These are phyloP conservation scores for Nematolebias whitei DNA, from an alignment of 2,113 vertebrate genomes.

Conservation along the genomic window DNA sequence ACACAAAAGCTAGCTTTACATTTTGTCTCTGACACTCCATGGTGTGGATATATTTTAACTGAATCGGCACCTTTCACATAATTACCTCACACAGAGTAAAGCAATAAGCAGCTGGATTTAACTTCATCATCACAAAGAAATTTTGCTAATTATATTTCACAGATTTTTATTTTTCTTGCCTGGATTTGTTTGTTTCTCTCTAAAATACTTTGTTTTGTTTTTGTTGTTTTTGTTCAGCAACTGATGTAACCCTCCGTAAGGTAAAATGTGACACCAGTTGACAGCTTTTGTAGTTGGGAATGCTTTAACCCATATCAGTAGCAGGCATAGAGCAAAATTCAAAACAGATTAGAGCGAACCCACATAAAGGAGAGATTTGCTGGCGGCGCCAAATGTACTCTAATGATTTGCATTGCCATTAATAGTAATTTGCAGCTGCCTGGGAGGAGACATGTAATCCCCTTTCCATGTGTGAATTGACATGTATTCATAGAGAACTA, in stretches of 20 bases:
- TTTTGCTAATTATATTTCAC: conserved; percentile 52
- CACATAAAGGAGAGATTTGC: conserved; percentile 62
- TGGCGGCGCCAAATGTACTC: conserved; percentile 58
- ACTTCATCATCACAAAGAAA: conserved; percentile 53
- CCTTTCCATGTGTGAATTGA: conserved; percentile 80
- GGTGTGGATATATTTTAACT: conserved; percentile 21
- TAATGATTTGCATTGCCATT: conserved; percentile 80
- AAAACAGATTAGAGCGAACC: conserved; percentile 70
- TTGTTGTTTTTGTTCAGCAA: conserved; percentile 44
- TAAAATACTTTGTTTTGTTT: conserved; percentile 40
- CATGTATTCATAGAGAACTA: conserved; percentile 72
- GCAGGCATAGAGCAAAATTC: conserved; percentile 54
- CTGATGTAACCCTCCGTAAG: conserved; percentile 64
- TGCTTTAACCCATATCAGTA: conserved; percentile 54
- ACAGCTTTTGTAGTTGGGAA: conserved; percentile 54
- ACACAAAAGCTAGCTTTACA: conserved; percentile 42
- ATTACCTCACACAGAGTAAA: conserved; percentile 16
- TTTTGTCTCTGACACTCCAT: conserved; percentile 21
- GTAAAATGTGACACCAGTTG: conserved; percentile 64
- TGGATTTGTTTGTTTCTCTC: conserved; percentile 28
- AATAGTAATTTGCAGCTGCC: conserved; percentile 78
- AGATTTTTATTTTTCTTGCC: conserved; percentile 17
- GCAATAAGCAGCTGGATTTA: conserved; percentile 36
- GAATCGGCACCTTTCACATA: conserved; percentile 32
- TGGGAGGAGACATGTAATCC: conserved; percentile 73